These are phyloP conservation scores for Lasioglossum calceatum DNA, from an alignment of 2,888 invertebrate genomes.

Conservation along the genomic window DNA sequence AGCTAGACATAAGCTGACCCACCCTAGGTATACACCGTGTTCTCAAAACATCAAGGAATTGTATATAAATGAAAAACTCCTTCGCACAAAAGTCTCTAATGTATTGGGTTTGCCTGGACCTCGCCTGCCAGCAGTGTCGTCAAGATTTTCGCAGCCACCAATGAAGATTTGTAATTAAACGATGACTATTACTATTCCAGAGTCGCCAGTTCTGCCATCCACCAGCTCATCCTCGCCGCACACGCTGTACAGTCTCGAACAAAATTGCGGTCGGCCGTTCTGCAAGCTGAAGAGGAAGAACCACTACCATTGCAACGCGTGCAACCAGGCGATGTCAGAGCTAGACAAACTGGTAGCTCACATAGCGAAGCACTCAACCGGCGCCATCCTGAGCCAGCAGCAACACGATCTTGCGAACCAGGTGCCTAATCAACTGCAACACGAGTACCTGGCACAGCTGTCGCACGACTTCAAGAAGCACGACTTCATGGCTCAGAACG, in stretches of 20 bases:
- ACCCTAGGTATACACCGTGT: not conserved
- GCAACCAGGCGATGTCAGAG: conserved; percentile 93
- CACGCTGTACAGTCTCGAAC: conserved; percentile 87
- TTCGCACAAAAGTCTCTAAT: not conserved
- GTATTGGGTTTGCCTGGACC: not conserved
- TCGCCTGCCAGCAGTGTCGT: conserved; percentile 24
- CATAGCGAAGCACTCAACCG: conserved; percentile 89
- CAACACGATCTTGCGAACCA: conserved; percentile 75
- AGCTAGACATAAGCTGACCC: not conserved
- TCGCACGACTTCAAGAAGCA: conserved; percentile 77
- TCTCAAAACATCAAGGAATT: not conserved
- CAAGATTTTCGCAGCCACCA: not conserved
- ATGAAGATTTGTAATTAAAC: not conserved
- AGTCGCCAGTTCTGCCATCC: conserved; percentile 74
- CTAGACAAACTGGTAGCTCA: conserved; percentile 89
- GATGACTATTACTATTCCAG: conserved; percentile 79
- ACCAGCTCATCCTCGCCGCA: conserved; percentile 82
- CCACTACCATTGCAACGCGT: conserved; percentile 92
- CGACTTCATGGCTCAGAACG: conserved; percentile 82
- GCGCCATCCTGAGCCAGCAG: conserved; percentile 85
- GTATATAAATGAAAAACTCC: not conserved
- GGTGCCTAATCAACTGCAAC: conserved; percentile 72
- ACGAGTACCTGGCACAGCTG: conserved; percentile 77
- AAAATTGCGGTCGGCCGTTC: conserved; percentile 91
- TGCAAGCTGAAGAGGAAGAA: conserved; percentile 92